Evolutionary conservation across 2,113 vertebrate genomes (phyloP).

Genomic region (Scolopax mira): DNA sequence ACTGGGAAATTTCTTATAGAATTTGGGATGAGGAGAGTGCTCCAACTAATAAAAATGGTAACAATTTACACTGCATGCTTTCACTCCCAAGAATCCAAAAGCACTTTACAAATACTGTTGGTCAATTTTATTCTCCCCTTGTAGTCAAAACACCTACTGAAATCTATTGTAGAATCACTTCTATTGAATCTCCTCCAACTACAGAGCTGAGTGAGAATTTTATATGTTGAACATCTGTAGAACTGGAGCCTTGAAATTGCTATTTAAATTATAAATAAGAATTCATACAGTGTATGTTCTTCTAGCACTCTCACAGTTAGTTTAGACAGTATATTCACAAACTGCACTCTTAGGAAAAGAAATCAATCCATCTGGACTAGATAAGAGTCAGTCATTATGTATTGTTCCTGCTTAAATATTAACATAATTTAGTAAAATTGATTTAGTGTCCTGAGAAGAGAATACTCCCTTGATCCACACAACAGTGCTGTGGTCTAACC

Average conservation of each 20-base stretch:
- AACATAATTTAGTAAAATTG: conserved; percentile 47
- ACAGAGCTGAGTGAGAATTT: conserved; percentile 45
- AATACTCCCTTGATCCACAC: not conserved
- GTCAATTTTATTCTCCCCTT: conserved; percentile 29
- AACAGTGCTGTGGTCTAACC: not conserved
- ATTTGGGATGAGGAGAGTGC: not conserved
- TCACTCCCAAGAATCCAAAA: conserved; percentile 11
- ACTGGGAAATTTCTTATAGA: not conserved
- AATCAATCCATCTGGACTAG: conserved; percentile 41
- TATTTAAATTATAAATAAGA: conserved; percentile 60
- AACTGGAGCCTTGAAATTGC: conserved; percentile 34
- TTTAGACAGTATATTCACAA: conserved; percentile 57
- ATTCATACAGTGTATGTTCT: conserved; percentile 30
- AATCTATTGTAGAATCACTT: conserved; percentile 43
- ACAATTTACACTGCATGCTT: not conserved
- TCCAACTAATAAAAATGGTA: not conserved
- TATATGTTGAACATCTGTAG: conserved; percentile 34
- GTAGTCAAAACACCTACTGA: conserved; percentile 50
- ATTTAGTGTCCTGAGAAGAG: not conserved
- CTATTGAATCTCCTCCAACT: conserved; percentile 43
- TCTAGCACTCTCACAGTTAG: conserved; percentile 31
- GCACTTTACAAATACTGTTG: conserved; percentile 31
- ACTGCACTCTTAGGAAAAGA: conserved; percentile 15
- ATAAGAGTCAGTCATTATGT: conserved; percentile 4
- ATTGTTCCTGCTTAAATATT: conserved; percentile 41